Conservation (phyloP, 2,113 vertebrate species). For the Albula goreensis region DNA sequence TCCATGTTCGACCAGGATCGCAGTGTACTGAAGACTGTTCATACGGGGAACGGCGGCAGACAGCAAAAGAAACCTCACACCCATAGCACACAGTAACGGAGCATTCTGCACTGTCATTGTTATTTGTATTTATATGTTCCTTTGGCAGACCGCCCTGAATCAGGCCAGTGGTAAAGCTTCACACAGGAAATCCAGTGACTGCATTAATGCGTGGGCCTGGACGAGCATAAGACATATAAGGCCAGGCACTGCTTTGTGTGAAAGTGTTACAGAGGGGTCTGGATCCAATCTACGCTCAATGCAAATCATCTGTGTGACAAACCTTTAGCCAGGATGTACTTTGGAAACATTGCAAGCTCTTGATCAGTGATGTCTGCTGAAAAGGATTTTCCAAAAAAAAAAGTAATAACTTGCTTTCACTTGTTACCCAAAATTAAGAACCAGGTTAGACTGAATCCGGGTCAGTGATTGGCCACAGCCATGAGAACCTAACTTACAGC, state of each 20-base stretch:
- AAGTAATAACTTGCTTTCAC: not conserved
- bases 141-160: not conserved
- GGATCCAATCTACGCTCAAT: not conserved
- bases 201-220: not conserved
- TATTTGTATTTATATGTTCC: not conserved
- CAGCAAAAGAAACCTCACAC: not conserved
- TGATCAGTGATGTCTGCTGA: not conserved
- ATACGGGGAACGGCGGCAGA: not conserved
- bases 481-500: too few species aligned
- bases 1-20: not conserved
- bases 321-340: not conserved
- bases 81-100: not conserved
- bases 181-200: not conserved
- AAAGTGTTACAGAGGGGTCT: not conserved
- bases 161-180: not conserved
- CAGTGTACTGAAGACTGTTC: not conserved
- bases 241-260: not conserved
- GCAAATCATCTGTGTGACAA: not conserved
- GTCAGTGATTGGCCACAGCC: too few species aligned
- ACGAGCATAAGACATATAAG: not conserved
- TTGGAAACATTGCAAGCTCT: not conserved
- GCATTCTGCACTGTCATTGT: not conserved
- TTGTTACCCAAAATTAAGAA: not conserved
- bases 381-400: not conserved
- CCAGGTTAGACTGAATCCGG: not conserved